These are phyloP conservation scores for Alcis repandata DNA, from an alignment of 2,888 invertebrate species.

Conservation along the genomic window DNA sequence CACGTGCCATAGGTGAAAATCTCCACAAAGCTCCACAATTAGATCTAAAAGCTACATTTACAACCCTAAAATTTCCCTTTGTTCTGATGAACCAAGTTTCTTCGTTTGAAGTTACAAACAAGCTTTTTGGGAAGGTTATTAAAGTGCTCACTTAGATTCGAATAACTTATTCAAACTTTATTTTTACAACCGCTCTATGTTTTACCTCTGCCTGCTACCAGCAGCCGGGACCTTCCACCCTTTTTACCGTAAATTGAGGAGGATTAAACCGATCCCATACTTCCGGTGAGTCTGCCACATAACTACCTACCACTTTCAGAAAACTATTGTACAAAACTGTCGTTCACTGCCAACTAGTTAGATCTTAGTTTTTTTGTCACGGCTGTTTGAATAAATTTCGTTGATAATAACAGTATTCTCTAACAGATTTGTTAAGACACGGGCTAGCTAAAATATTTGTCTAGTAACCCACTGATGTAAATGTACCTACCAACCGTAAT, in stretches of 20 bases:
- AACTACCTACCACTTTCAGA: conserved; percentile 16
- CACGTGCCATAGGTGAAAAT: conserved; percentile 4
- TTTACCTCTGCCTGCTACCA: conserved; percentile 4
- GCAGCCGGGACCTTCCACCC: conserved; percentile 9
- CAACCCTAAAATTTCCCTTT: conserved; percentile 17
- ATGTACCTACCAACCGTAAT: neutral
- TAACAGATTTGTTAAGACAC: no score
- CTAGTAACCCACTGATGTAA: no score
- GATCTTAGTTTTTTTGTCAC: conserved; percentile 13
- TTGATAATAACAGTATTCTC: no score
- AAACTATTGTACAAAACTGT: conserved; percentile 16
- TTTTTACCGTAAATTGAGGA: conserved; percentile 16
- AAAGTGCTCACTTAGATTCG: conserved; percentile 17
- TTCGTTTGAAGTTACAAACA: conserved; percentile 19
- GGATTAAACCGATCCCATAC: conserved; percentile 18
- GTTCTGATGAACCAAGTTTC: conserved; percentile 17
- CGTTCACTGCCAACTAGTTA: neutral
- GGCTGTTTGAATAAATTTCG: no score
- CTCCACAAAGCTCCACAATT: conserved; percentile 13
- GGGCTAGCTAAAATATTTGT: no score
- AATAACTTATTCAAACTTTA: conserved; percentile 23
- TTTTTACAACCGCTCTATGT: conserved; percentile 26
- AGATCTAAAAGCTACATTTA: conserved; percentile 20
- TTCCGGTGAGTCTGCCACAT: conserved; percentile 14
- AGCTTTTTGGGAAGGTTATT: conserved; percentile 14